These are phyloP conservation scores for Chelonus formosanus DNA, from an alignment of 2,888 invertebrate species.

Conservation along the genomic window DNA sequence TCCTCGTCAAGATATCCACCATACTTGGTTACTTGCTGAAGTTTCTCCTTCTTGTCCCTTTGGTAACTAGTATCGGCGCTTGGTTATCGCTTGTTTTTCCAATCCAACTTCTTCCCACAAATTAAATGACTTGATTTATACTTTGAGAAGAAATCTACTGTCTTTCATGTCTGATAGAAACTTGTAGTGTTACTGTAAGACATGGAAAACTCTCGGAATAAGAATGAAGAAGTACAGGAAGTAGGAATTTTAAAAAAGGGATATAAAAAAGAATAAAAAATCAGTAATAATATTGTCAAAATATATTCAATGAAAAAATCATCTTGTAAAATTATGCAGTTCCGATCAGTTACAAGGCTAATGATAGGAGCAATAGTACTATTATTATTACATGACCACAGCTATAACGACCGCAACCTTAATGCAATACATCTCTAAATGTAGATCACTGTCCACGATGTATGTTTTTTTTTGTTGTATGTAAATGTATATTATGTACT, in stretches of 20 bases:
- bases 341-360: slow-evolving; percentile 54
- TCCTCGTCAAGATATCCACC: slow-evolving; percentile 32
- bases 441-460: slow-evolving; percentile 49
- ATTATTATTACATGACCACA: slow-evolving; percentile 48
- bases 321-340: slow-evolving; percentile 60
- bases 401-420: slow-evolving; percentile 55
- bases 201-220: too few species aligned
- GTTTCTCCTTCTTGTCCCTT: slow-evolving; percentile 33
- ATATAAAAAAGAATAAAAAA: slow-evolving; percentile 31
- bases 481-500: slow-evolving; percentile 15
- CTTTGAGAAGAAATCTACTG: slow-evolving; percentile 23
- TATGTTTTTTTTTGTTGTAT: slow-evolving; percentile 22
- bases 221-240: too few species aligned
- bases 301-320: slow-evolving; percentile 61
- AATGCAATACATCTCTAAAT: slow-evolving; percentile 54
- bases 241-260: too few species aligned
- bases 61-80: slow-evolving; percentile 23
- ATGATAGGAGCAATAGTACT: slow-evolving; percentile 33
- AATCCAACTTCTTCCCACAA: slow-evolving; percentile 25
- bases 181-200: background rate
- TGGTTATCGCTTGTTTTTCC: slow-evolving; percentile 17
- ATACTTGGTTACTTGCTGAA: slow-evolving; percentile 27
- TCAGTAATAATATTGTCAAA: slow-evolving; percentile 54
- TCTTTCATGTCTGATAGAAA: background rate
- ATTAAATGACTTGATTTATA: slow-evolving; percentile 31